phyloP scores from a whole-genome alignment of 2,113 vertebrate species.

The Odocoileus hemionus region DNA sequence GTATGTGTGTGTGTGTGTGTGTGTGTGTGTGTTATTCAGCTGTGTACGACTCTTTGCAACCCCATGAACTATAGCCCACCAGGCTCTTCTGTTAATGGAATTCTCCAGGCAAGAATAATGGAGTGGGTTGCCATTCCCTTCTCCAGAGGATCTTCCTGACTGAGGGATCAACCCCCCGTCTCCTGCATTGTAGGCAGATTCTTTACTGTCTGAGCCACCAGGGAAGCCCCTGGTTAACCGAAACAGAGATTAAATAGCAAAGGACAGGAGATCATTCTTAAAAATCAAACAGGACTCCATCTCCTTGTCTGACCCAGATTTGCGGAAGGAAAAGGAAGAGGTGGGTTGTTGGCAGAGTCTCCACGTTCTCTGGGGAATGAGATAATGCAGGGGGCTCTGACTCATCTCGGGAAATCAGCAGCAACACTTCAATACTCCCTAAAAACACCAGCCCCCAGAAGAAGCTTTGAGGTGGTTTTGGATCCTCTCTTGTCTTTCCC shows the following conservation, averaged over 20 bases:
- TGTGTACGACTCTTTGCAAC: background rate
- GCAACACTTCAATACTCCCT: background rate
- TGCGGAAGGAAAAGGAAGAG: background rate
- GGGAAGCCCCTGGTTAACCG: background rate
- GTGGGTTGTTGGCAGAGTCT: background rate
- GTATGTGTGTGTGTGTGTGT: background rate
- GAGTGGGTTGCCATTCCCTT: background rate
- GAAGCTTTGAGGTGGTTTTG: background rate
- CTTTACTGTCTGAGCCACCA: background rate
- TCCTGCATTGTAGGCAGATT: background rate
- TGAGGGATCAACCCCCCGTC: background rate
- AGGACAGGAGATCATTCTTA: background rate
- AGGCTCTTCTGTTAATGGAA: background rate
- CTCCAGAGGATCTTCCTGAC: background rate
- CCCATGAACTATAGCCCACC: background rate
- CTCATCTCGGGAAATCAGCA: slow-evolving; percentile 37
- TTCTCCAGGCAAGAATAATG: background rate
- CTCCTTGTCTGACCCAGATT: background rate
- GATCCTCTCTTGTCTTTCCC: background rate
- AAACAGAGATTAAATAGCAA: background rate
- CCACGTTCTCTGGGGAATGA: background rate
- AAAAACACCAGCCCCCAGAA: background rate
- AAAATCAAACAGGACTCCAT: background rate
- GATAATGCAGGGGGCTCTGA: slow-evolving; percentile 29
- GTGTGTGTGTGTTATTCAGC: background rate